These are phyloP conservation scores for Trissolcus japonicus DNA, from an alignment of 2,888 invertebrate species.

Conservation along the genomic window DNA sequence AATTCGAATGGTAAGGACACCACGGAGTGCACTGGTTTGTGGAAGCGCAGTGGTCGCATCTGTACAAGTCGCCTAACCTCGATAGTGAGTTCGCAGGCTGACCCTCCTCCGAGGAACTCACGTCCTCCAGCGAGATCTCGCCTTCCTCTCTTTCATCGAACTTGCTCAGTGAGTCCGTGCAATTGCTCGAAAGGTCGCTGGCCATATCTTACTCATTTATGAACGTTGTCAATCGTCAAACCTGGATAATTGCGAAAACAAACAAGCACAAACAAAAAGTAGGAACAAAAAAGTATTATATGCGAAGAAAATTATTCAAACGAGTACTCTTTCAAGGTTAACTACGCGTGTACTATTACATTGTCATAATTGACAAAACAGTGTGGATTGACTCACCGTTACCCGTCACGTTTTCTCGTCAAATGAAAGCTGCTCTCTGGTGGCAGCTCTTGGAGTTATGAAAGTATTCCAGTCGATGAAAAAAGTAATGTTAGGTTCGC, in stretches of 20 bases:
- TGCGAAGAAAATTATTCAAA: background rate
- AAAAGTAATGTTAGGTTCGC: no score
- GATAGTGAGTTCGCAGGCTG: slow-evolving; percentile 54
- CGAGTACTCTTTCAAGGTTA: slow-evolving; percentile 6
- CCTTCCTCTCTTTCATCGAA: slow-evolving; percentile 72
- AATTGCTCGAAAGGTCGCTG: slow-evolving; percentile 71
- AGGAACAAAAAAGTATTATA: background rate
- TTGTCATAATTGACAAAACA: slow-evolving; percentile 5
- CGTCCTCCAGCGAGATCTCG: slow-evolving; percentile 74
- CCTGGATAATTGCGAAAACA: background rate
- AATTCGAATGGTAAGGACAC: slow-evolving; percentile 58
- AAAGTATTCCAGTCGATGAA: no score
- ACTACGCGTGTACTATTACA: slow-evolving; percentile 8
- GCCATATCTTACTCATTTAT: slow-evolving; percentile 63
- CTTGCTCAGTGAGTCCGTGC: slow-evolving; percentile 67
- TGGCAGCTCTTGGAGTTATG: no score
- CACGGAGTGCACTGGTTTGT: slow-evolving; percentile 63
- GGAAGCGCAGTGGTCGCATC: slow-evolving; percentile 63
- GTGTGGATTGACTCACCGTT: slow-evolving; percentile 2
- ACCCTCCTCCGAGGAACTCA: slow-evolving; percentile 74
- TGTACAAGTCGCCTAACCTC: slow-evolving; percentile 2
- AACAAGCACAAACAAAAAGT: slow-evolving; percentile 8
- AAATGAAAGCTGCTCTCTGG: no score
- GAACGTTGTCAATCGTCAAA: background rate
- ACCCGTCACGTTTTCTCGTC: no score